These are phyloP conservation scores for Poecilia picta DNA, from an alignment of 2,797 vertebrate genomes.

Conservation along the genomic window DNA sequence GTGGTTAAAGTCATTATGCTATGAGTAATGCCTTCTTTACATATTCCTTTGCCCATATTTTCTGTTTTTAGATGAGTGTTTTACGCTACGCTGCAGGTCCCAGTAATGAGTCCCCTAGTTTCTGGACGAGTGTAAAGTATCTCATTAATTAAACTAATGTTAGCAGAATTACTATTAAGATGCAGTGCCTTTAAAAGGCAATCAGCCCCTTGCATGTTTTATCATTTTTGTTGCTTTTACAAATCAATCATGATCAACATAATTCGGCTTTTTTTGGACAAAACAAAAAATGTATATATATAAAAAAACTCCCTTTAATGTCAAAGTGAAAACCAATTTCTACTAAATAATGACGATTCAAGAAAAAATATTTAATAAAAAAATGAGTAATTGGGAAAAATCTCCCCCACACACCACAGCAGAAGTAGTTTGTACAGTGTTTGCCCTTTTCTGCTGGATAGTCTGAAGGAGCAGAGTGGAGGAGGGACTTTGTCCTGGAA, in stretches of 20 bases:
- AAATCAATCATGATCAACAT: neutral
- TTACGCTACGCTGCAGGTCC: neutral
- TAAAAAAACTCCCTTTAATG: neutral
- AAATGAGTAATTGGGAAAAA: neutral
- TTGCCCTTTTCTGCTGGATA: no score
- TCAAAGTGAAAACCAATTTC: neutral
- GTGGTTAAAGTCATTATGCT: no score
- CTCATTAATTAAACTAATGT: neutral
- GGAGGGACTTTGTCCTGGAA: no score
- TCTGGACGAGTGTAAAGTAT: neutral
- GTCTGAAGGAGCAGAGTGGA: no score
- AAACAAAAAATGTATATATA: no score
- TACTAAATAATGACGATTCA: neutral
- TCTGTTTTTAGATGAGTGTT: neutral
- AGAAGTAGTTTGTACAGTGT: no score
- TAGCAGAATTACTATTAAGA: neutral
- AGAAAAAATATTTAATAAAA: neutral
- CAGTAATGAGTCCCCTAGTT: neutral
- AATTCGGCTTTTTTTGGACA: neutral
- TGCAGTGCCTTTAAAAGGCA: neutral
- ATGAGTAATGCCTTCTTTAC: neutral
- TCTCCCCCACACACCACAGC: no score
- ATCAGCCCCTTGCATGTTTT: neutral
- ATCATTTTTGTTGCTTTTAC: neutral
- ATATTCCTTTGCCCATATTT: neutral